phyloP scores from a whole-genome alignment of 2,888 invertebrate species.

The Cerceris rybyensis region DNA sequence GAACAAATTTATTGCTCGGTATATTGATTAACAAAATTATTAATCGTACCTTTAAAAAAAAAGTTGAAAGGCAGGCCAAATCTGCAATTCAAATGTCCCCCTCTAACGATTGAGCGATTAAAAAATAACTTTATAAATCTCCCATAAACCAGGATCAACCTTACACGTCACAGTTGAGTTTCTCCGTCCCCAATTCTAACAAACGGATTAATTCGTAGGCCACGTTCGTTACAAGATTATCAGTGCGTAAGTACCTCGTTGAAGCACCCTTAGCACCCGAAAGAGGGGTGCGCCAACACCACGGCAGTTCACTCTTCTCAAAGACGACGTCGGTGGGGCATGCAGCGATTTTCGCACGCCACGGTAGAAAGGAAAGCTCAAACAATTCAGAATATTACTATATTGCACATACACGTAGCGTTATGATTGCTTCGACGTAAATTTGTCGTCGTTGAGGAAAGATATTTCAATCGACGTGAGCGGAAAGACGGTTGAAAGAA shows the following conservation, averaged over 20 bases:
- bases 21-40: too few relatives aligned
- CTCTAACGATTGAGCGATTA: neutral
- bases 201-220: constrained; percentile 56
- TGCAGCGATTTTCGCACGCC: constrained; percentile 42
- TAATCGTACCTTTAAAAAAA: too few relatives aligned
- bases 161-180: constrained; percentile 13
- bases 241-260: constrained; percentile 52
- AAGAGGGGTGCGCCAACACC: constrained; percentile 35
- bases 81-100: too few relatives aligned
- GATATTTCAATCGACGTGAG: neutral
- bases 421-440: constrained; percentile 7
- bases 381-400: constrained; percentile 10
- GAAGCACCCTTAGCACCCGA: constrained; percentile 46
- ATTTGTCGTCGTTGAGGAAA: constrained; percentile 2
- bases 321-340: constrained; percentile 20
- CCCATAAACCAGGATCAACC: constrained; percentile 26
- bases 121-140: neutral
- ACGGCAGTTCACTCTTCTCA: constrained; percentile 2
- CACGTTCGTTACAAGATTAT: constrained; percentile 57
- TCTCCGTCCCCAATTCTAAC: constrained; percentile 30
- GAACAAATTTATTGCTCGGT: too few relatives aligned
- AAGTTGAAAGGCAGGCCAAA: too few relatives aligned
- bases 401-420: constrained; percentile 15
- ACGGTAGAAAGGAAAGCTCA: constrained; percentile 8
- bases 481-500: constrained; percentile 22